A percentile compares a stretch with the other conserved stretches of the same genome.
phyloP scores from a whole-genome alignment of 2,113 vertebrate genomes.

The Athene cunicularia region DNA sequence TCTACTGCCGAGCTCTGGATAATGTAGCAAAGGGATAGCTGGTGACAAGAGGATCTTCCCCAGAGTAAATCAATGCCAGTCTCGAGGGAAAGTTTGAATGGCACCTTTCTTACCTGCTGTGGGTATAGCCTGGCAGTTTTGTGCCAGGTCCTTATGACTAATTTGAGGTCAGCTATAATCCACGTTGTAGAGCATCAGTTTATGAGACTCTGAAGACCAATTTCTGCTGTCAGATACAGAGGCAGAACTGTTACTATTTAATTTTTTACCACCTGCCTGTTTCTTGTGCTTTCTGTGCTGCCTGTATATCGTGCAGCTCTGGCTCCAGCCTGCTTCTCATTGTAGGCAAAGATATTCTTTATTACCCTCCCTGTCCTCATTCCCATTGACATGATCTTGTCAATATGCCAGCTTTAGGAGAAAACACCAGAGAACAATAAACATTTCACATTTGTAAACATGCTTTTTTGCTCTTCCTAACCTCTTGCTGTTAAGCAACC shows the following conservation, averaged over 20 bases:
- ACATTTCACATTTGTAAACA: neutral
- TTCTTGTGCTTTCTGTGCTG: neutral
- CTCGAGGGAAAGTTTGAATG: neutral
- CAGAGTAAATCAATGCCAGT: neutral
- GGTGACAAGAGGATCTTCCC: neutral
- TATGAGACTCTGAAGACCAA: neutral
- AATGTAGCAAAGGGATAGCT: neutral
- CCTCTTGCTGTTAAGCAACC: neutral
- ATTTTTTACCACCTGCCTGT: neutral
- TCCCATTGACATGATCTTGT: neutral
- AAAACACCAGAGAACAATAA: neutral
- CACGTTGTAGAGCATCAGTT: neutral
- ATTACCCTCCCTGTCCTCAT: neutral
- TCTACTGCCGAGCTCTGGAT: neutral
- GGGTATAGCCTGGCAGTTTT: neutral
- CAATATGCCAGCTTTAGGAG: neutral
- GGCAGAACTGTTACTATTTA: neutral
- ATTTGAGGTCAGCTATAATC: neutral
- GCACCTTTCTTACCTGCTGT: neutral
- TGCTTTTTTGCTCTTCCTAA: neutral
- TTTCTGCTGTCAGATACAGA: neutral
- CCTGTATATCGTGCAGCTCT: neutral
- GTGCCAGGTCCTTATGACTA: neutral
- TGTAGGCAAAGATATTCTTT: neutral
- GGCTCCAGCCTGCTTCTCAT: neutral